A percentile compares a stretch with the other conserved stretches of the same genome.
These are phyloP conservation scores for Pomacea canaliculata DNA, from an alignment of 2,888 invertebrate genomes.

Conservation along the genomic window DNA sequence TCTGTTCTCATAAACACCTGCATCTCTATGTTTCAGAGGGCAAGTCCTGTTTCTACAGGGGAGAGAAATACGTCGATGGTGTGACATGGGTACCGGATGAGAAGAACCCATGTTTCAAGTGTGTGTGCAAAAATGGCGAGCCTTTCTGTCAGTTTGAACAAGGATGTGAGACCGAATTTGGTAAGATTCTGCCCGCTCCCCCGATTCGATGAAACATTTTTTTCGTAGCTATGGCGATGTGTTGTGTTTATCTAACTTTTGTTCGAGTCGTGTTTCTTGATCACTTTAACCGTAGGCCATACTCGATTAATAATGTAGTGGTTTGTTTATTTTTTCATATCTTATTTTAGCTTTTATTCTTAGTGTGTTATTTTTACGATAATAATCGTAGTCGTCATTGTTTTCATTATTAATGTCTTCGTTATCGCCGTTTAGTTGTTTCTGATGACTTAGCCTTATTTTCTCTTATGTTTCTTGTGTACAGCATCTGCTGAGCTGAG, in stretches of 20 bases:
- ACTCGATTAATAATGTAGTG: too few species aligned
- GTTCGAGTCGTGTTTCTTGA: too few species aligned
- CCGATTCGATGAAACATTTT: neutral
- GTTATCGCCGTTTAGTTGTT: neutral
- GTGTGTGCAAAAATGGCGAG: slow-evolving; percentile 25
- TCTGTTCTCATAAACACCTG: too few species aligned
- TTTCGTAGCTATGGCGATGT: too few species aligned
- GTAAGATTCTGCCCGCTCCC: neutral
- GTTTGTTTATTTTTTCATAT: too few species aligned
- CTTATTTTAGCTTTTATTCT: too few species aligned
- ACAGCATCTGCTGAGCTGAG: slow-evolving; percentile 21
- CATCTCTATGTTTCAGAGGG: neutral
- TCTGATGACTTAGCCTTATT: neutral
- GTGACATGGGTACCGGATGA: slow-evolving; percentile 25
- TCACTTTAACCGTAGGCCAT: too few species aligned
- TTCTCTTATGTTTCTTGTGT: slow-evolving; percentile 1
- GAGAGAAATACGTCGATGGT: slow-evolving; percentile 21
- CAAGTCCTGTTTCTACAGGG: slow-evolving; percentile 23
- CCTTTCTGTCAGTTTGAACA: slow-evolving; percentile 13
- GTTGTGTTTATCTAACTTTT: too few species aligned
- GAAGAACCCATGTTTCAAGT: slow-evolving; percentile 24
- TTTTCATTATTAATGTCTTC: too few species aligned
- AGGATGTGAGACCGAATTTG: neutral
- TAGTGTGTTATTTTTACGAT: too few species aligned
- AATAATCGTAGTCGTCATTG: too few species aligned